A percentile compares a stretch with the other conserved stretches of the same genome.
phyloP scores from a whole-genome alignment of 2,797 vertebrate genomes.

The Aphelocoma californica region DNA sequence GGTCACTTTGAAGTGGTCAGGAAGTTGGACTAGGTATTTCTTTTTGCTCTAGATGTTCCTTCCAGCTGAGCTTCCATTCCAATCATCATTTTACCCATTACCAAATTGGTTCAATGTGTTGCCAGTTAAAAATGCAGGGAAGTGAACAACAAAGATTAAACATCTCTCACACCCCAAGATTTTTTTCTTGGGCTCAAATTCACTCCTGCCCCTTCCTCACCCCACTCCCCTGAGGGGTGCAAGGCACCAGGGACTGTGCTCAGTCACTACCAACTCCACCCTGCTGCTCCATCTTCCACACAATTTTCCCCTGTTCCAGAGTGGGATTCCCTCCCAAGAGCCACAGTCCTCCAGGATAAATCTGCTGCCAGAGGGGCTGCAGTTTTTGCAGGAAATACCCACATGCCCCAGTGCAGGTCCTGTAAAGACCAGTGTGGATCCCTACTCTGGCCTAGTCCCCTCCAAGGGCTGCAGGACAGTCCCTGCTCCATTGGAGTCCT shows the following conservation, averaged over 20 bases:
- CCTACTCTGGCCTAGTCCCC: accelerated
- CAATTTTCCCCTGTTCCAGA: not conserved
- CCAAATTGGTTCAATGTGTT: not conserved
- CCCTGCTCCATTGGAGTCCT: not conserved
- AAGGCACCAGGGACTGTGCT: accelerated
- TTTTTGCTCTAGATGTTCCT: not conserved
- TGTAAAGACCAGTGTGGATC: not conserved
- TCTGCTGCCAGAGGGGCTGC: not conserved
- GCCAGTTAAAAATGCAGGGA: not conserved
- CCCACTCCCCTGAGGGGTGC: accelerated
- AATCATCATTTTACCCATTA: not conserved
- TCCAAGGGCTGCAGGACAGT: not conserved
- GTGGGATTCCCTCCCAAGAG: too few species aligned
- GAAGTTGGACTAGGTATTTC: not conserved
- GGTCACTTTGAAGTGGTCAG: not conserved
- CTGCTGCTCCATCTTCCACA: not conserved
- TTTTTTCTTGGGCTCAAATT: not conserved
- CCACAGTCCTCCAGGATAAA: not conserved
- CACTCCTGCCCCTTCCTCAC: not conserved
- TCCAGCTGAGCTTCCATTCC: not conserved
- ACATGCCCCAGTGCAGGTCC: accelerated
- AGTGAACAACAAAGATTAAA: not conserved
- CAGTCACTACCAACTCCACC: not conserved
- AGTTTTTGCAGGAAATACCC: not conserved
- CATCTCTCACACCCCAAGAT: not conserved